Evolutionary conservation across 2,797 vertebrate species (phyloP).

Genomic region (Hafferia zeledoni): DNA sequence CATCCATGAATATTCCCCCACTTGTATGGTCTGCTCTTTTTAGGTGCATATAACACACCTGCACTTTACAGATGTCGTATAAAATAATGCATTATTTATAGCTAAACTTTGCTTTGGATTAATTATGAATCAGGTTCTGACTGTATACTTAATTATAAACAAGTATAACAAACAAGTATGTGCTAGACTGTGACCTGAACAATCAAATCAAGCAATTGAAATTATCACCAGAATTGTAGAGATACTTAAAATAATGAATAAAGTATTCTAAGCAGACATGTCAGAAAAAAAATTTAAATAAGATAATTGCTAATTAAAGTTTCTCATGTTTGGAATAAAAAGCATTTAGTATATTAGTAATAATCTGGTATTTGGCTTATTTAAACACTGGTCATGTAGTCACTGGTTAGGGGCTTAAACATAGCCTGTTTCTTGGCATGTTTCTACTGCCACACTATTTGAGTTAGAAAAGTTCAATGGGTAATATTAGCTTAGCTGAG

Average conservation of each 20-base stretch:
- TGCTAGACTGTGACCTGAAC: slow-evolving; percentile 26
- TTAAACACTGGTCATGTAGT: slow-evolving; percentile 12
- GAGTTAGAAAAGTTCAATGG: slow-evolving; percentile 47
- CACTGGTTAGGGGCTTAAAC: not conserved
- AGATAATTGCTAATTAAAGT: not conserved
- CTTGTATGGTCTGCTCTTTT: not conserved
- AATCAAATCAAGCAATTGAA: slow-evolving; percentile 32
- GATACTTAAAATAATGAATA: slow-evolving; percentile 3
- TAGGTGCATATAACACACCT: not conserved
- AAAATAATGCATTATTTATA: slow-evolving; percentile 53
- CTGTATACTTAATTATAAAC: slow-evolving; percentile 40
- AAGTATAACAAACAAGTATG: slow-evolving; percentile 19
- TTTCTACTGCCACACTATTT: not conserved
- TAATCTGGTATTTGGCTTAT: not conserved
- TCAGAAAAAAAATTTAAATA: not conserved
- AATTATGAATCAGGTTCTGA: slow-evolving; percentile 41
- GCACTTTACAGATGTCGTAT: slow-evolving; percentile 26
- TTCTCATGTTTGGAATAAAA: slow-evolving; percentile 10
- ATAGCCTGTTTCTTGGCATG: not conserved
- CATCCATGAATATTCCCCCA: not conserved
- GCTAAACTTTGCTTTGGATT: slow-evolving; percentile 43
- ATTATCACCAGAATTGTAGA: not conserved
- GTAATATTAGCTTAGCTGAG: slow-evolving; percentile 35
- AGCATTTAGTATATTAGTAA: not conserved
- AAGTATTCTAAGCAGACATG: not conserved